Evolutionary conservation across 2,113 vertebrate species (phyloP), one percentile per base, ranked within the genome.

Genomic region (Nettapus auritus): DNA sequence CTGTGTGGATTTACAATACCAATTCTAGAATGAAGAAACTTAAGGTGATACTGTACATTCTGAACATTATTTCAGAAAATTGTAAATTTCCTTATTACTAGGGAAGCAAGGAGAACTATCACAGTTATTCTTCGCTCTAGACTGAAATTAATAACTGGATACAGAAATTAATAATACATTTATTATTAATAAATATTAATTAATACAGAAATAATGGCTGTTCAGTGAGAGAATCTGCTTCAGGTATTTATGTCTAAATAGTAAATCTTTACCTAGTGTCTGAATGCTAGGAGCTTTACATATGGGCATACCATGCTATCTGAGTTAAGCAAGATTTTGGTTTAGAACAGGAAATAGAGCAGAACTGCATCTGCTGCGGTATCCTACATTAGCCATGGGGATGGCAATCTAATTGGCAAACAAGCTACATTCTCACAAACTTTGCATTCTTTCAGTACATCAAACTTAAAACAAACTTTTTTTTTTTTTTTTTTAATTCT

Each of bases 321-420:
- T 0, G 0, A 18, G 8, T 29, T 44, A 81, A 84, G 53, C 6
- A 5, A 26, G 11, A 34, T 9, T 53, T 11, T 26, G 2, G 26
- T 84, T 78, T 55, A 55, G 18, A 73, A 33, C 2, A 80, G 11
- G 4, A 18, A 0, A 1, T 1, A 53, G 52, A 74, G 46, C 4
- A 34, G 12, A 18, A 36, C 6, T 31, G 5, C 19, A 4, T 6
- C 9, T 18, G 14, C 28, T 71, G 6, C 19, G n/a, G 19, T 59
- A n/a, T 55, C 25, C 16, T 63, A 4, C 11, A 4, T 8, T 19
- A 63, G 3, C 16, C 63, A 8, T n/a, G 33, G 12, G 82, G 42
- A 3, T n/a, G 25, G 6, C 11, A 70, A 36, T 36, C 7, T 53
- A 22, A 63, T 76, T 75, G 33, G 46, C 19, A 75, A 82, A 29